Percentiles rank a stretch among this genome's conserved stretches.
phyloP scores from a whole-genome alignment of 2,113 vertebrate species.

The Columbina picui region DNA sequence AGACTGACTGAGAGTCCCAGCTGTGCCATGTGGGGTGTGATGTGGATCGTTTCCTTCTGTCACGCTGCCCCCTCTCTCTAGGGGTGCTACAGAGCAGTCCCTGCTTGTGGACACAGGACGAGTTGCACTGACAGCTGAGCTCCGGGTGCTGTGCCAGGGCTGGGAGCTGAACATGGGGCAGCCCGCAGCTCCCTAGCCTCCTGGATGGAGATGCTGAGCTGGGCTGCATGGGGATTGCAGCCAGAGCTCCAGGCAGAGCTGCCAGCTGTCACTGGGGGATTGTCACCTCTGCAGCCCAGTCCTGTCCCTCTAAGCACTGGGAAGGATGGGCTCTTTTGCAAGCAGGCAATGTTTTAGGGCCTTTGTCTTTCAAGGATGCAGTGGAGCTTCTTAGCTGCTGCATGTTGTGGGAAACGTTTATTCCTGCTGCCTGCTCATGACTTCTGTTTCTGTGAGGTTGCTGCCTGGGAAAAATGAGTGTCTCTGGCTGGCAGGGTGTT shows the following conservation, averaged over 20 bases:
- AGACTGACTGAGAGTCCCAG: neutral
- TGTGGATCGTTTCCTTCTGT: neutral
- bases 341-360: neutral
- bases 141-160: neutral
- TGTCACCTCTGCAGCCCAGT: neutral
- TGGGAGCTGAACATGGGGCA: rapidly evolving
- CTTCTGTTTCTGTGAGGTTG: neutral
- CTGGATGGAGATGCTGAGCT: neutral
- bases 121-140: neutral
- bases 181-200: neutral
- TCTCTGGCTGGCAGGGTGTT: neutral
- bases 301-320: neutral
- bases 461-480: neutral
- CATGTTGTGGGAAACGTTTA: rapidly evolving
- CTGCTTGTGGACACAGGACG: neutral
- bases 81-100: neutral
- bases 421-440: neutral
- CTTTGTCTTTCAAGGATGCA: neutral
- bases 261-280: neutral
- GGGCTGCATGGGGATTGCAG: neutral
- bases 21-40: neutral
- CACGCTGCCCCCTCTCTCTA: rapidly evolving
- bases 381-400: neutral
- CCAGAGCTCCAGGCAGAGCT: neutral
- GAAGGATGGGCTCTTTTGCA: neutral